Evolutionary conservation across 2,797 vertebrate species (phyloP), one percentile per base, ranked within the genome.

Genomic region (Argya squamiceps): DNA sequence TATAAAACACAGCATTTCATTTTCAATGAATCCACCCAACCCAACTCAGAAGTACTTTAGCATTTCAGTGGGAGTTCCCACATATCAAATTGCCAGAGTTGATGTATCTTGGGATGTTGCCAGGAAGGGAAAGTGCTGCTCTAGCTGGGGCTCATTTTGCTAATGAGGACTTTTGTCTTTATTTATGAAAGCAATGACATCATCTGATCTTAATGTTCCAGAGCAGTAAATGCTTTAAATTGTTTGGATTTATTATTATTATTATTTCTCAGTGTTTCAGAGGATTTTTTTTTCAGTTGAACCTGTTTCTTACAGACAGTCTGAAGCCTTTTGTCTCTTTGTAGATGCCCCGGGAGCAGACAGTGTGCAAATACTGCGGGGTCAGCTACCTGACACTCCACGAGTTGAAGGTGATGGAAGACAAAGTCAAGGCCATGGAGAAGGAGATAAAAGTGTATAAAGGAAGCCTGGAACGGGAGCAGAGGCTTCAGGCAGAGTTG

Each of bases 361-460:
- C 98, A 0, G 97, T 98, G 70, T 99, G 99, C 92, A 98, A 97
- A 49, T 99, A 99, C 97, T 99, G 99, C 12, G 99, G 99, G 5
- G 98, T 99, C 83, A 99, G 99, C 98, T 99, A 99, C 96, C 94
- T 99, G 87, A 98, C 99, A 81, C 98, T 99, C 82, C 98, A 99
- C 10, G 99, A 99, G 93, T 99, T 99, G 95, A 99, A 98, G 77
- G 94, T 97, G 88, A 98, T 99, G 97, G 97, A 98, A 92, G 98
- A 98, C 69, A 98, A 97, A 94, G 85, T 99, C 17, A 97, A 97
- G 93, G 97, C 98, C 4, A 84, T 98, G 97, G 98, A 99, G 96
- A 96, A 97, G 78, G 97, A 99, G 92, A 95, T 99, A 58, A 97
- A 98, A 60, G 97, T 97, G 65, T 97, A 98, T 46, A 97, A 98